Percentiles rank a stretch among this genome's conserved stretches.
These are phyloP conservation scores for Rhineura floridana DNA, from an alignment of 2,113 vertebrate species.

Conservation along the genomic window DNA sequence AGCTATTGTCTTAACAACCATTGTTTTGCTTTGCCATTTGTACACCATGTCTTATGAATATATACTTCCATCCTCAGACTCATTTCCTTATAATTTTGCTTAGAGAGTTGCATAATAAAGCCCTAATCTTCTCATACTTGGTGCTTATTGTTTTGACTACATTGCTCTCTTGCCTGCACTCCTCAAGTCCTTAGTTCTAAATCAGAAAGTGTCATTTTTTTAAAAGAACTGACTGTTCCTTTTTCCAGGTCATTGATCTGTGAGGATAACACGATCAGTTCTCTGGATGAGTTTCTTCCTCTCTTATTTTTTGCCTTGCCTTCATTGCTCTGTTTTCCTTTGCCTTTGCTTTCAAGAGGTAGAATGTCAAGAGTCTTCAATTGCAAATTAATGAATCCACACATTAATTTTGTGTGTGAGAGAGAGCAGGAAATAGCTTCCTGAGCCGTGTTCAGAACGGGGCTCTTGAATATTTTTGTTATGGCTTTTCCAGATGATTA, in stretches of 20 bases:
- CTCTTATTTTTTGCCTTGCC: slow-evolving; percentile 29
- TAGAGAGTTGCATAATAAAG: not conserved
- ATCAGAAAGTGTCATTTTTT: slow-evolving; percentile 50
- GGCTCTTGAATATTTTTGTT: not conserved
- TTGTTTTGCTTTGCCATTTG: not conserved
- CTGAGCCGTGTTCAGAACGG: slow-evolving; percentile 37
- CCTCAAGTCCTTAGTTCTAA: slow-evolving; percentile 34
- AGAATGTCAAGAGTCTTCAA: not conserved
- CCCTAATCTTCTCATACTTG: slow-evolving; percentile 14
- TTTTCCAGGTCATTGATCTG: slow-evolving; percentile 69
- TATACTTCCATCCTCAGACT: not conserved
- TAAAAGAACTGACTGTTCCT: slow-evolving; percentile 46
- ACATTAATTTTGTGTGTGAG: slow-evolving; percentile 37
- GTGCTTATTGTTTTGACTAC: slow-evolving; percentile 20
- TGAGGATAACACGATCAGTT: slow-evolving; percentile 64
- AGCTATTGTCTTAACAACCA: not conserved
- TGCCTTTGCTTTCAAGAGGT: slow-evolving; percentile 52
- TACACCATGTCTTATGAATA: not conserved
- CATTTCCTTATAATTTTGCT: slow-evolving; percentile 19
- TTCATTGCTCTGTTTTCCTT: slow-evolving; percentile 56
- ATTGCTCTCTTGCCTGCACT: slow-evolving; percentile 15
- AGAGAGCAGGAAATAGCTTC: slow-evolving; percentile 44
- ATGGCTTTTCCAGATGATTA: not conserved
- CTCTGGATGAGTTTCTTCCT: not conserved
- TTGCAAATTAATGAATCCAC: slow-evolving; percentile 38